Evolutionary conservation across 2,797 vertebrate genomes (phyloP).

Genomic region (Gymnoscopelus microlampas): DNA sequence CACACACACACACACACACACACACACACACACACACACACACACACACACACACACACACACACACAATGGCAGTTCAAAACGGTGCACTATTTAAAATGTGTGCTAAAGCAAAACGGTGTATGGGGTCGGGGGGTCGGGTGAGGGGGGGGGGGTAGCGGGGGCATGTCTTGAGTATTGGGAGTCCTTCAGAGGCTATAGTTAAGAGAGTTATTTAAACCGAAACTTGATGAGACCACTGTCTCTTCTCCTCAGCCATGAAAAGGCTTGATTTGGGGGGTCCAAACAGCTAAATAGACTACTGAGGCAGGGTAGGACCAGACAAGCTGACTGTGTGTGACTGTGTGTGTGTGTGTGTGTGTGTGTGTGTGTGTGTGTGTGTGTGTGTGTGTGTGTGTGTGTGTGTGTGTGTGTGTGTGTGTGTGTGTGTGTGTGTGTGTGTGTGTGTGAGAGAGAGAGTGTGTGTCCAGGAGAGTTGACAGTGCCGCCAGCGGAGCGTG

Average conservation of each 20-base stretch:
- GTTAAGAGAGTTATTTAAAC: not conserved
- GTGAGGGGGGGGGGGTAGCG: conserved; percentile 25
- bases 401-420: conserved; percentile 7
- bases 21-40: conserved; percentile 33
- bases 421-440: not conserved
- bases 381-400: not conserved
- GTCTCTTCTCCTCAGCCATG: not conserved
- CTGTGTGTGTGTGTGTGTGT: conserved; percentile 8
- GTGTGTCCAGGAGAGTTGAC: not conserved
- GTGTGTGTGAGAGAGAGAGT: not conserved
- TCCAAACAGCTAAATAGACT: not conserved
- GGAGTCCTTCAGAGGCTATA: not conserved
- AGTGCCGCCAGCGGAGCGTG: conserved; percentile 31
- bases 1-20: conserved; percentile 17
- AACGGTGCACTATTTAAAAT: conserved; percentile 42
- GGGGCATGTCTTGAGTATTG: conserved; percentile 24
- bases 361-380: not conserved
- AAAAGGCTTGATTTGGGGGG: not conserved
- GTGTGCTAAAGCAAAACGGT: conserved; percentile 37
- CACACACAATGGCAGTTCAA: conserved; percentile 24
- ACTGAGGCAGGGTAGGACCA: not conserved
- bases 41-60: too few relatives aligned
- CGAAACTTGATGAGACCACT: not conserved
- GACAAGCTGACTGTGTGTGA: not conserved
- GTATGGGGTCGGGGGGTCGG: conserved; percentile 25